Evolutionary conservation across 1,140 invertebrate species (phyloP).

Genomic region (Metopolophium dirhodum): DNA sequence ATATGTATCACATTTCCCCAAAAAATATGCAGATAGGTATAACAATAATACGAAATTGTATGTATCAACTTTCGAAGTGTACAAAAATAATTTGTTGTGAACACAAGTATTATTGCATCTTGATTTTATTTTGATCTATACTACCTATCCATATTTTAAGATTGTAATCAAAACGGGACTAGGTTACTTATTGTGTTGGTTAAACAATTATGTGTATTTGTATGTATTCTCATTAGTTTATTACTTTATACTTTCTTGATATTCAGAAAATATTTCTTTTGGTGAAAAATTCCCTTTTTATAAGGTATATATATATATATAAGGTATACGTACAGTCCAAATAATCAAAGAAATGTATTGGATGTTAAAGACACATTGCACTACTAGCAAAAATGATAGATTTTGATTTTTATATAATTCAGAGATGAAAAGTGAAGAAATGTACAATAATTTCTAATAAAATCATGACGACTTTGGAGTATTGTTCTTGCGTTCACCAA

Average conservation of each 20-base stretch:
- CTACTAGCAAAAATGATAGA: too few species aligned
- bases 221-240: not conserved
- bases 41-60: not conserved
- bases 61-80: not conserved
- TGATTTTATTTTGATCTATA: not conserved
- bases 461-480: not conserved
- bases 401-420: too few species aligned
- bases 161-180: not conserved
- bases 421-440: not conserved
- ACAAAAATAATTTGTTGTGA: not conserved
- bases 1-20: not conserved
- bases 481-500: too few species aligned
- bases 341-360: not conserved
- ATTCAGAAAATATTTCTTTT: too few species aligned
- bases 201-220: not conserved
- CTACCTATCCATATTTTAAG: not conserved
- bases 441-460: not conserved
- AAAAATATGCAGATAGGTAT: not conserved
- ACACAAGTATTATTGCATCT: not conserved
- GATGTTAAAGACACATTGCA: too few species aligned
- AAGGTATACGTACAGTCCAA: not conserved
- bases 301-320: too few species aligned
- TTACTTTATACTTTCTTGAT: too few species aligned
- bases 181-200: not conserved
- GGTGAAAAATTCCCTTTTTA: too few species aligned